Evolutionary conservation across 2,113 vertebrate species (phyloP), one percentile per base, ranked within the genome.

Genomic region (Aspidoscelis tigris): DNA sequence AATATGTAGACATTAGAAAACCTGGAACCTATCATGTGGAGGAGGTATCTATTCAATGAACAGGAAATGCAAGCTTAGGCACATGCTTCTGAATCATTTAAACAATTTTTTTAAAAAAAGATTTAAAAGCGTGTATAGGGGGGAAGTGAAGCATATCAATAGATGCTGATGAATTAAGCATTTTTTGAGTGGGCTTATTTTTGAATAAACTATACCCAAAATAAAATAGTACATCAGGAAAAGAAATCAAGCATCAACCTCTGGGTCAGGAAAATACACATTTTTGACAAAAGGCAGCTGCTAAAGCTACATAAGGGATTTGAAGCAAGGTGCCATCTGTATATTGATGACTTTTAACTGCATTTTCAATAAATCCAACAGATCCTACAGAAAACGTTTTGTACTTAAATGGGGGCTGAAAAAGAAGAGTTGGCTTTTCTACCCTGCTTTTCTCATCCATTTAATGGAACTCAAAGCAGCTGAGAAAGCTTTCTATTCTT

Each of bases 1-100:
- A 92, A 80, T 83, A 93, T 78, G 39, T 80, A 76, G 79, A 87
- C 80, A 78, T 87, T 81, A 64, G 78, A 76, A 87, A 90, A 78
- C 85, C 78, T 91, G 80, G 1, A 78, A 89, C 88, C 58, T 76
- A 85, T 79, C 74, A 76, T 4, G 50, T 90, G 84, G 41, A 55
- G 84, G 79, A 83, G 14, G 18, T 44, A 22, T 24, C 18, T 8
- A 44, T 47, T 53, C n/a, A 87, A 50, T 79, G 88, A 88, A 74
- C 20, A 89, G 87, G 73, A 89, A 89, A 82, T 6, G 50, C 58
- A 84, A 50, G 44, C 44, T 85, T 86, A 76, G 2, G 72, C 71
- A 39, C 86, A 50, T 1, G 1, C 41, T 87, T 86, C 82, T 41
- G 18, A 84, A 74, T 82, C 89, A 74, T 10, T 61, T 84, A 90